Evolutionary conservation across 1,140 invertebrate genomes (phyloP), one percentile per base, ranked within the genome.

Genomic region (Drosophila nigrodunni): DNA sequence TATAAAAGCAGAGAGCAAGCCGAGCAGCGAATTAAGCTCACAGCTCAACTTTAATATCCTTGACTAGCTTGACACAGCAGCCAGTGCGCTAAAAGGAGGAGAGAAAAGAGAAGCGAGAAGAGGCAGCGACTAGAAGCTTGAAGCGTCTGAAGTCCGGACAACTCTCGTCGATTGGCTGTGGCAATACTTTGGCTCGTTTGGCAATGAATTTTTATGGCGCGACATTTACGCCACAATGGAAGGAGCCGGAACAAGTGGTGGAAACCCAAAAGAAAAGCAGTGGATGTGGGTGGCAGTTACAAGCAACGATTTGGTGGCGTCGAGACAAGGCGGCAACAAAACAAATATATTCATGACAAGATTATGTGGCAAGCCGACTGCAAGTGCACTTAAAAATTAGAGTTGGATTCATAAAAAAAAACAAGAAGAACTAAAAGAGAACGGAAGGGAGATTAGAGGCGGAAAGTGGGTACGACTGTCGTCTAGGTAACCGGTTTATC

Each of bases 141-240:
- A 67, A 35, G 55, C 37, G 55, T 41, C 52, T 13, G 21, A 57
- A 49, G 75, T 67, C 70, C 64, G 73, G 71, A 68, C 77, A 73
- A 82, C 80, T 88, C 74, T 50, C 67, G 65, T 64, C 83, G 72
- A 80, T 88, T 87, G 83, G 74, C 77, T 66, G 43, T 64, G 64
- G 76, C 74, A 78, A 73, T 80, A 78, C 80, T 76, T 89, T 89
- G 85, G 52, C 80, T 83, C 77, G 77, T 74, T 80, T 78, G 85
- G 68, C 85, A 89, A 89, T 89, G 85, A 89, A 89, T 89, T 89
- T 89, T 89, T 85, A 89, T 89, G 85, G 78, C 74, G 71, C 85
- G 85, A 88, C 83, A 83, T 87, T 80, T 66, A 77, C 80, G 74
- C 58, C 68, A 70, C 55, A 50, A 21, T 39, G 7, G n/a, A 2